Percentiles rank a stretch among this genome's conserved stretches.
These are phyloP conservation scores for Eubasilissa splendida DNA, from an alignment of 2,888 invertebrate genomes.

Conservation along the genomic window DNA sequence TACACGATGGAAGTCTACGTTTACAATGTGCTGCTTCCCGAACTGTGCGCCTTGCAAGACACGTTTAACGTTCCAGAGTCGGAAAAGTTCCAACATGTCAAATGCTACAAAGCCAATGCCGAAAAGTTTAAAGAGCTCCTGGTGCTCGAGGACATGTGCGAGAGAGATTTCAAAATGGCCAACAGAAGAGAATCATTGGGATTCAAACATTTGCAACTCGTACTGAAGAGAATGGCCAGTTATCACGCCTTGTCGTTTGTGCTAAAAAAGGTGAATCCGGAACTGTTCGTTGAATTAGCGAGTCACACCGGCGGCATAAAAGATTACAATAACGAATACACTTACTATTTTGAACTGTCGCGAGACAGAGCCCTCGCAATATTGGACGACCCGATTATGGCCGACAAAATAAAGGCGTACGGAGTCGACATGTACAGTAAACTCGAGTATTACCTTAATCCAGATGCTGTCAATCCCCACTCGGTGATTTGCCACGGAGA, in stretches of 20 bases:
- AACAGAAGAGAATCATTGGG: slow-evolving; percentile 59
- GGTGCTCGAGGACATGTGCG: slow-evolving; percentile 55
- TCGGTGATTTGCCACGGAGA: slow-evolving; percentile 54
- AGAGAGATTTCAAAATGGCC: slow-evolving; percentile 16
- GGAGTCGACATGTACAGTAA: slow-evolving; percentile 35
- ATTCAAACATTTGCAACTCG: slow-evolving; percentile 60
- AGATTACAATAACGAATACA: slow-evolving; percentile 5
- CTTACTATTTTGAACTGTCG: slow-evolving; percentile 26
- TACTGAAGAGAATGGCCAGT: slow-evolving; percentile 61
- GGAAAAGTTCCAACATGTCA: slow-evolving; percentile 28
- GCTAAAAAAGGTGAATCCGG: slow-evolving; percentile 60
- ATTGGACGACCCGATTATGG: slow-evolving; percentile 21
- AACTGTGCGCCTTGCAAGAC: slow-evolving; percentile 25
- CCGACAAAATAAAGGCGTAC: slow-evolving; percentile 30
- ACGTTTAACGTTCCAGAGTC: slow-evolving; percentile 6
- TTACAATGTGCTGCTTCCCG: slow-evolving; percentile 36
- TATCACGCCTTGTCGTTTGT: slow-evolving; percentile 62
- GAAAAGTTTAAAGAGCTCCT: slow-evolving; percentile 56
- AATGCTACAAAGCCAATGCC: slow-evolving; percentile 27
- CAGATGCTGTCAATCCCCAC: slow-evolving; percentile 15
- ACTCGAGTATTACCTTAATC: slow-evolving; percentile 24
- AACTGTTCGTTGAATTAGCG: slow-evolving; percentile 40
- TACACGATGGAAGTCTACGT: slow-evolving; percentile 40
- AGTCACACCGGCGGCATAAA: background rate
- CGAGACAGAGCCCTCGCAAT: slow-evolving; percentile 28